Evolutionary conservation across 2,888 invertebrate genomes (phyloP).

Genomic region (Stenotaenia linearis): DNA sequence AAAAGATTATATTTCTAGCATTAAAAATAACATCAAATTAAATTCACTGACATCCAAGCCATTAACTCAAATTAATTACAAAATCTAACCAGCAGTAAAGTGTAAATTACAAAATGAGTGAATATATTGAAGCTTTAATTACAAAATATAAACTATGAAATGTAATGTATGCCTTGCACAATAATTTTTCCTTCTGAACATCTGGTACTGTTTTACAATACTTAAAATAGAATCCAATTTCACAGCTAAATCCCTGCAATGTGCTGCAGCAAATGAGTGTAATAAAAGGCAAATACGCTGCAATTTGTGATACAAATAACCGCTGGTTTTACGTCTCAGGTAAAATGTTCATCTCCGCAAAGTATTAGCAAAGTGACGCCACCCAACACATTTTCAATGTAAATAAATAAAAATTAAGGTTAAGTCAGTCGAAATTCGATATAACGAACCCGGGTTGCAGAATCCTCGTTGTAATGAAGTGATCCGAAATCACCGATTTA

Average conservation of each 20-base stretch:
- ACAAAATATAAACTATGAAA: neutral
- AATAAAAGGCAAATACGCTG: constrained; percentile 1
- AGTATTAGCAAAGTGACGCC: neutral
- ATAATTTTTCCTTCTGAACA: neutral
- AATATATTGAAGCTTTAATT: neutral
- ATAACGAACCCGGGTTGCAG: too few species aligned
- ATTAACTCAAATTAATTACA: too few species aligned
- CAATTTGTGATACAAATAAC: constrained; percentile 5
- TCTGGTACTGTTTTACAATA: neutral
- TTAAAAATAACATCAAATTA: too few species aligned
- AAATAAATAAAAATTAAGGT: neutral
- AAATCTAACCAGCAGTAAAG: too few species aligned
- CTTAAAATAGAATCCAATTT: neutral
- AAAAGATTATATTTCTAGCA: too few species aligned
- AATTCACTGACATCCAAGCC: too few species aligned
- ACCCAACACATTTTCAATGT: neutral
- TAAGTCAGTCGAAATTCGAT: too few species aligned
- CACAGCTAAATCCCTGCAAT: neutral
- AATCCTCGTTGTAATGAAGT: too few species aligned
- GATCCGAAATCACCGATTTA: too few species aligned
- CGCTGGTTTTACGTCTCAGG: neutral
- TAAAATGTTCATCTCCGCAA: neutral
- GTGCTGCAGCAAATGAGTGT: constrained; percentile 5
- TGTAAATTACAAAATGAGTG: neutral
- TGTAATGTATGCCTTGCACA: neutral